phyloP scores from a whole-genome alignment of 2,797 vertebrate genomes.

The Sebastes matsubarae region DNA sequence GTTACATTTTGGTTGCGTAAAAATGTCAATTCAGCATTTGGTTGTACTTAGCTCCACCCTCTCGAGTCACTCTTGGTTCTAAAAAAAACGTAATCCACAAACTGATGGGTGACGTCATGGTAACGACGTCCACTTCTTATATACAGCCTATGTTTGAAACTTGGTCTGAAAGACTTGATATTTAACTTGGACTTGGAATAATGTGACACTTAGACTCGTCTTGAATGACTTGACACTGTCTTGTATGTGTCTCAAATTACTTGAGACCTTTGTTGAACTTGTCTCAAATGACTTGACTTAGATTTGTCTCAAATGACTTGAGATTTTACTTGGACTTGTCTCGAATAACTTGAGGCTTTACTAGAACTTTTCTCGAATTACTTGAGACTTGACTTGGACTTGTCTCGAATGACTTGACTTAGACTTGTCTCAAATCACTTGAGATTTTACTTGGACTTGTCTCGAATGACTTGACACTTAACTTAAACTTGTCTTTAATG shows the following conservation, averaged over 20 bases:
- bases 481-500: neutral
- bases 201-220: too few species aligned
- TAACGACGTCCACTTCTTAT: neutral
- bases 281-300: neutral
- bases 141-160: neutral
- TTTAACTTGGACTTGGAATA: too few species aligned
- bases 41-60: too few species aligned
- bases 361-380: too few species aligned
- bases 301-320: neutral
- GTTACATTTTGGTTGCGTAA: too few species aligned
- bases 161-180: neutral
- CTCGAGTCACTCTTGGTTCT: too few species aligned
- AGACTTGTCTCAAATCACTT: neutral
- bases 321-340: too few species aligned
- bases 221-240: too few species aligned
- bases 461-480: neutral
- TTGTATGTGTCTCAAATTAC: neutral
- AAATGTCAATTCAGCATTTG: too few species aligned
- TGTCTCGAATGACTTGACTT: neutral
- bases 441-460: too few species aligned
- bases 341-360: rapidly evolving
- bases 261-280: neutral
- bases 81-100: neutral
- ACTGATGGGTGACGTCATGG: neutral
- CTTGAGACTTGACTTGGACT: neutral